Percentiles rank a stretch among this genome's conserved stretches.
Conservation (phyloP, 2,888 invertebrate species). For the Lepidocyrtoides sp. region DNA sequence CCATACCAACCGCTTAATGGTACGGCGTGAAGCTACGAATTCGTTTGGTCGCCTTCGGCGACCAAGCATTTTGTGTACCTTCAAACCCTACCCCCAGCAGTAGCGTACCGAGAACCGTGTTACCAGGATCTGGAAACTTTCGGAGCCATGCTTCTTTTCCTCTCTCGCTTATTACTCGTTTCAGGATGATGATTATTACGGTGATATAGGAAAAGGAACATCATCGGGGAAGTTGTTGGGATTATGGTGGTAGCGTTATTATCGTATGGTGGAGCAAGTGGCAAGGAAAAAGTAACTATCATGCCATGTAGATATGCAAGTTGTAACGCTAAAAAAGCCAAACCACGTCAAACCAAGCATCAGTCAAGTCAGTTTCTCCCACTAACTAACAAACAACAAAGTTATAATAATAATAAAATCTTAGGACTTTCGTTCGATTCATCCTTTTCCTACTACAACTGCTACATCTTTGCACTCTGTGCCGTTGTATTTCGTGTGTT, state of each 20-base stretch:
- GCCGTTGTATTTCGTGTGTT: not conserved
- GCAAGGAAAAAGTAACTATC: not conserved
- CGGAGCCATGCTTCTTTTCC: conserved; percentile 49
- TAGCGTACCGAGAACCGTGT: no score
- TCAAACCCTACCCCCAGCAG: no score
- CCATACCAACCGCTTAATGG: no score
- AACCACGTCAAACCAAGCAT: not conserved
- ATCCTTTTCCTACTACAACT: no score
- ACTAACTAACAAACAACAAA: conserved; percentile 41
- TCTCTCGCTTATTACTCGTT: conserved; percentile 32
- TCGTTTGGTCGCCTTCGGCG: no score
- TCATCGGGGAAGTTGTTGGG: not conserved
- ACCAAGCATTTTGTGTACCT: no score
- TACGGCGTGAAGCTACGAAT: no score
- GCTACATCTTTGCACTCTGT: no score
- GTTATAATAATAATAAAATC: conserved; percentile 22
- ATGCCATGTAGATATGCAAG: not conserved
- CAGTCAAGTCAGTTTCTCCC: conserved; percentile 13
- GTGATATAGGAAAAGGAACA: conserved; percentile 52
- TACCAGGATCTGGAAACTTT: no score
- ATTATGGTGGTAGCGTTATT: not conserved
- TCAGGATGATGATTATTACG: conserved; percentile 47
- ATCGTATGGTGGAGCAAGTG: conserved; percentile 36
- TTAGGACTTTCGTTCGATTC: conserved; percentile 45
- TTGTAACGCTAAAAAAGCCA: not conserved